Conservation (phyloP, 2,888 invertebrate species). For the Seira sanloemensis region DNA sequence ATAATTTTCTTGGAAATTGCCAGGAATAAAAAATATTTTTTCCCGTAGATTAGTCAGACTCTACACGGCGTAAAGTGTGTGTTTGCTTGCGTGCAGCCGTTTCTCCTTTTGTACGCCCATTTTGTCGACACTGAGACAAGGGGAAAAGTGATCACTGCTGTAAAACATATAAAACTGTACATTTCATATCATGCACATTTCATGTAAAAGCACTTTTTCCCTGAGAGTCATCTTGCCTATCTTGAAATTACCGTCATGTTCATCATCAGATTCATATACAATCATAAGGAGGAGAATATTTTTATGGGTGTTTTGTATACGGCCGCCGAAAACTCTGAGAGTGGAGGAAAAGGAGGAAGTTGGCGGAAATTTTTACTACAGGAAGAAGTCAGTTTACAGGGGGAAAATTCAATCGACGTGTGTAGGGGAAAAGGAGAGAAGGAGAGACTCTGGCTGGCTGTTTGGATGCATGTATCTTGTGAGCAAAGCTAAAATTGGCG, state of each 20-base stretch:
- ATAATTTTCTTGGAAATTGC: background rate
- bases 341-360: constrained; percentile 24
- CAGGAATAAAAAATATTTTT: constrained; percentile 17
- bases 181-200: background rate
- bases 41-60: constrained; percentile 2
- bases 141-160: constrained; percentile 8
- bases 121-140: constrained; percentile 7
- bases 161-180: constrained; percentile 8
- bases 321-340: constrained; percentile 8
- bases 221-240: background rate
- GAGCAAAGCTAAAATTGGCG: constrained; percentile 70
- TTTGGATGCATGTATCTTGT: too few species aligned
- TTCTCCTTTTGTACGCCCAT: background rate
- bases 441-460: too few species aligned
- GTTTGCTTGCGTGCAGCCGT: constrained; percentile 19
- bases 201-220: constrained; percentile 7
- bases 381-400: constrained; percentile 23
- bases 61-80: too few species aligned
- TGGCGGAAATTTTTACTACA: constrained; percentile 6
- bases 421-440: background rate
- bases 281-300: constrained; percentile 7
- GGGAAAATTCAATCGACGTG: constrained; percentile 18
- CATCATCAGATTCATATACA: constrained; percentile 38
- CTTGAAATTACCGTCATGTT: constrained; percentile 20
- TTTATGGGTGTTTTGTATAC: constrained; percentile 22